Percentiles rank a stretch among this genome's conserved stretches.
Conservation (phyloP, 2,113 vertebrate genomes). For the Amia ocellicauda region DNA sequence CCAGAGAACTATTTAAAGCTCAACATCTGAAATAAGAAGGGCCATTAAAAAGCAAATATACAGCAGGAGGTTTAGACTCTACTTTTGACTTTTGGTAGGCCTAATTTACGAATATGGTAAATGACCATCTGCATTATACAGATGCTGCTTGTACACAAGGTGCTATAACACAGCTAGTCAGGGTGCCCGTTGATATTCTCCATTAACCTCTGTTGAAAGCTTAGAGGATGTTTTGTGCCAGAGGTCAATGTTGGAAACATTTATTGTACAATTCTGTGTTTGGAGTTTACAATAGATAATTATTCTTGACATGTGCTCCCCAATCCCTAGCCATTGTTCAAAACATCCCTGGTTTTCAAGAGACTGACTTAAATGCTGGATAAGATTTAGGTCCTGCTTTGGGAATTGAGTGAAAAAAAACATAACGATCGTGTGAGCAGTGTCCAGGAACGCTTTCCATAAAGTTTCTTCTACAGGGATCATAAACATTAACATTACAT, state of each 20-base stretch:
- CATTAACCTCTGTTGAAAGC: constrained; percentile 11
- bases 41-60: constrained; percentile 23
- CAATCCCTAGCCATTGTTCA: not conserved
- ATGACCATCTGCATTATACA: constrained; percentile 8
- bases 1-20: constrained; percentile 13
- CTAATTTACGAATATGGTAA: constrained; percentile 24
- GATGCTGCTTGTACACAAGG: constrained; percentile 20
- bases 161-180: constrained; percentile 15
- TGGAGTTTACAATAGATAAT: too few species aligned
- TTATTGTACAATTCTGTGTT: constrained; percentile 25
- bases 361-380: too few species aligned
- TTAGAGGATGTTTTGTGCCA: constrained; percentile 35
- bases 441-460: too few species aligned
- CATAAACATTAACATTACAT: too few species aligned
- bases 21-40: constrained; percentile 15
- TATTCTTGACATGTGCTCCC: too few species aligned
- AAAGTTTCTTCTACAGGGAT: too few species aligned
- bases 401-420: too few species aligned
- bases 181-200: not conserved
- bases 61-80: not conserved
- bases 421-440: too few species aligned
- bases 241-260: constrained; percentile 24
- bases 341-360: too few species aligned
- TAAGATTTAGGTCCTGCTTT: too few species aligned
- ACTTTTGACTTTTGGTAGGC: constrained; percentile 17